Evolutionary conservation across 2,113 vertebrate genomes (phyloP), one percentile per base, ranked within the genome.

Genomic region (Hemibagrus wyckioides): DNA sequence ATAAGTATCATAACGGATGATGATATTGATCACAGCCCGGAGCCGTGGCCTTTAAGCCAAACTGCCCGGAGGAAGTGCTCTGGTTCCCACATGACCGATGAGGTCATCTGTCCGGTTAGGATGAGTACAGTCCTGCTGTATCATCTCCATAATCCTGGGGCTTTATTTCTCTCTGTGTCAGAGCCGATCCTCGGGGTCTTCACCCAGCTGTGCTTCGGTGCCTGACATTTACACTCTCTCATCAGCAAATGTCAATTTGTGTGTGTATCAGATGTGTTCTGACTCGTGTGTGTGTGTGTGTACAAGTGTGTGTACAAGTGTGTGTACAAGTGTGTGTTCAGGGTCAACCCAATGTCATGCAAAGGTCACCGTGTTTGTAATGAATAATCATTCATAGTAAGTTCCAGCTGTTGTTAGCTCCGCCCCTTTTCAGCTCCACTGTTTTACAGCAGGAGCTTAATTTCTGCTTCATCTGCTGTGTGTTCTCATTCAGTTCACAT

Each of bases 1-100:
- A 90, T 94, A 93, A 94, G 94, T 93, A 94, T 95, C 93, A 92
- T 90, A 89, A 86, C 44, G 89, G 90, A 91, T 88, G 91, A 92
- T 94, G 93, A 92, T 94, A 95, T 94, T 89, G 94, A 94, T 94
- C 92, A 91, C 77, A 85, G 81, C 88, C 19, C 41, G 25, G 67
- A 80, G 56, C 63, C 2, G 21, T 77, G 90, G 90, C 92, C 89
- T 91, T 91, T 91, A 93, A 90, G 90, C 90, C 17, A 59, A 56
- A 17, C 71, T 65, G 61, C 33, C 48, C 23, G 17, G 76, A 69
- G 59, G 59, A 86, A 50, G 44, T 86, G 85, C 69, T 69, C 61
- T 80, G 76, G 80, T 69, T 86, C 50, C 33, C 76, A 56, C 44
- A 61, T 75, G 67, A 67, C n/a, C n/a, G 54, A 76, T 83, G 86